phyloP scores from a whole-genome alignment of 2,113 vertebrate species.

The Catharus bicknelli region DNA sequence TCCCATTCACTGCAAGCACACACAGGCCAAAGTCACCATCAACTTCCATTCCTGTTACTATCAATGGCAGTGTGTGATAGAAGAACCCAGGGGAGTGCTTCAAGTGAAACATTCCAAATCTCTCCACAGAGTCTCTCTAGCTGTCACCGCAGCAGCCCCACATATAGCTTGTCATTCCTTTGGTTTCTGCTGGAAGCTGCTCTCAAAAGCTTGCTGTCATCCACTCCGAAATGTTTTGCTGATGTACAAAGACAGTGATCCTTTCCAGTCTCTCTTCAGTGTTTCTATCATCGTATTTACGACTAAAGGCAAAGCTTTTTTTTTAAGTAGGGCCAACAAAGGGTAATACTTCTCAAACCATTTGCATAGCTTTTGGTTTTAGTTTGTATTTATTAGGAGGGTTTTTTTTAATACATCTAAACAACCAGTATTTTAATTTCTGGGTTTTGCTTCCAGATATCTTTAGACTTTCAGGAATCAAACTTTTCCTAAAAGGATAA shows the following conservation, averaged over 20 bases:
- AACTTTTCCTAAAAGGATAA: neutral
- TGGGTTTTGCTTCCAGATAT: neutral
- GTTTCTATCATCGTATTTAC: neutral
- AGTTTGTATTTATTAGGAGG: accelerated
- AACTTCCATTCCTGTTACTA: neutral
- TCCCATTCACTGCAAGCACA: neutral
- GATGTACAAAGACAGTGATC: neutral
- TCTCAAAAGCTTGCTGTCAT: neutral
- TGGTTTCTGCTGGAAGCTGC: neutral
- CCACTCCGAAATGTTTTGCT: neutral
- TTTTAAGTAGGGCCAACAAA: neutral
- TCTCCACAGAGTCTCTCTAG: neutral
- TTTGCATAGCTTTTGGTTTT: neutral
- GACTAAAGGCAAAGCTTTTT: neutral
- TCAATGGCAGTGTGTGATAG: neutral
- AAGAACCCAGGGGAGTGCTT: neutral
- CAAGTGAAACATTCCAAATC: neutral
- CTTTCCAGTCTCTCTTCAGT: neutral
- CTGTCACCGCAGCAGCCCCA: neutral
- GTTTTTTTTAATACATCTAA: neutral
- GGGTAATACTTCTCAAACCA: neutral
- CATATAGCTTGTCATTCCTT: neutral
- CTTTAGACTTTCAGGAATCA: neutral
- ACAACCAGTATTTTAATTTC: neutral
- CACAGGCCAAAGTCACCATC: neutral